Conservation (phyloP, 92 coral and sea anemone genomes). For the Phenganax stokvisi region DNA sequence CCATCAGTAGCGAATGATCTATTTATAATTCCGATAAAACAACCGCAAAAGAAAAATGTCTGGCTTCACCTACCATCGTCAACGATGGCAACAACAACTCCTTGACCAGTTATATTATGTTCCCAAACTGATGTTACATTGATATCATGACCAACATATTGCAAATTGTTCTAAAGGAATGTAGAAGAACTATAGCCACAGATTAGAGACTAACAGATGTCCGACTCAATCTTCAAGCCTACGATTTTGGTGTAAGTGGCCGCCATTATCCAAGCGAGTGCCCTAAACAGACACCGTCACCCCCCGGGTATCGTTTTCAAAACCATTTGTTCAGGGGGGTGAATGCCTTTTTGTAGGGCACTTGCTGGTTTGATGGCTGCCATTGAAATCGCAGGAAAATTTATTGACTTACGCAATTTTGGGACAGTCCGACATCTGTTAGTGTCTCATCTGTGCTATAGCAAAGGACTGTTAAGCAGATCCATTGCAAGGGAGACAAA, state of each 20-base stretch:
- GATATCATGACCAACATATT: conserved; percentile 87
- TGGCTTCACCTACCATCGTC: conserved; percentile 75
- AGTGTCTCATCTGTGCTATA: neutral
- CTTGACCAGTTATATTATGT: conserved; percentile 81
- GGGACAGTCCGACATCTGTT: no score
- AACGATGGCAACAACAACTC: conserved; percentile 90
- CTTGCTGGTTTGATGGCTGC: no score
- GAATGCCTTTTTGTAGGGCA: no score
- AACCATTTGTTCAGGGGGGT: no score
- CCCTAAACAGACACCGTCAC: no score
- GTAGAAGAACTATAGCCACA: neutral
- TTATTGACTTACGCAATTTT: no score
- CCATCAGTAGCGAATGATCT: neutral
- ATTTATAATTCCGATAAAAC: neutral
- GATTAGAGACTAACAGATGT: no score
- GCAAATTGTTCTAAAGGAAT: conserved; percentile 67
- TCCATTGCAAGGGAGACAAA: neutral
- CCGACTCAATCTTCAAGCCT: no score
- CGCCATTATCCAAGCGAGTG: no score
- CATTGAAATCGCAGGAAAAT: no score
- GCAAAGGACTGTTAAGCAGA: neutral
- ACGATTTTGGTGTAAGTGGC: no score
- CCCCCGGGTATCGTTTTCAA: no score
- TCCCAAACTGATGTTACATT: conserved; percentile 98
- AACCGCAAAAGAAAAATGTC: neutral